Percentiles rank a stretch among this genome's conserved stretches.
Conservation (phyloP, 2,113 vertebrate genomes). For the Oryzias javanicus region DNA sequence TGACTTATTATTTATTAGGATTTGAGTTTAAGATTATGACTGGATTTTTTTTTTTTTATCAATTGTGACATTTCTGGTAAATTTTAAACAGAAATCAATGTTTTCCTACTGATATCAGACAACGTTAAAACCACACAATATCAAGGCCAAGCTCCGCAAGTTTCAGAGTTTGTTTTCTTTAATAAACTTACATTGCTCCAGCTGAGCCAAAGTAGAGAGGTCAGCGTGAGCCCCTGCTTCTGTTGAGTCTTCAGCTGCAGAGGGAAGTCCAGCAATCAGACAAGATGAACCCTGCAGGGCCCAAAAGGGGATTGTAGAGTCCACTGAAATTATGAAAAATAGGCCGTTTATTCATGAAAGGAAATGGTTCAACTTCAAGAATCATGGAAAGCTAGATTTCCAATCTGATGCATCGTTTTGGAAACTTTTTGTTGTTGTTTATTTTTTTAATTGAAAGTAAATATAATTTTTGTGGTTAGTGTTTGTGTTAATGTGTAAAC, state of each 20-base stretch:
- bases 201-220: constrained; percentile 69
- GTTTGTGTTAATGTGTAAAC: constrained; percentile 9
- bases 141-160: constrained; percentile 35
- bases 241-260: constrained; percentile 66
- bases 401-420: background rate
- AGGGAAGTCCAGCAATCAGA: constrained; percentile 39
- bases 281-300: constrained; percentile 30
- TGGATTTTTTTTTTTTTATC: constrained; percentile 4
- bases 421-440: background rate
- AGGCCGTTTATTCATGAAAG: background rate
- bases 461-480: background rate
- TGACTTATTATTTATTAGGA: constrained; percentile 1
- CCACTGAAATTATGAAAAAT: constrained; percentile 13
- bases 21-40: no score
- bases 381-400: background rate
- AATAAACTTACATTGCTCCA: constrained; percentile 79
- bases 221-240: constrained; percentile 64
- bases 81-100: constrained; percentile 1
- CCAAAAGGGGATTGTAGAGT: constrained; percentile 16
- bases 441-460: background rate
- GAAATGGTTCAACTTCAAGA: constrained; percentile 1
- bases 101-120: constrained; percentile 37
- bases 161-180: constrained; percentile 80
- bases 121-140: constrained; percentile 41
- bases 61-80: constrained; percentile 11